Conservation (phyloP, 2,113 vertebrate genomes). For the Ptyas mucosa region DNA sequence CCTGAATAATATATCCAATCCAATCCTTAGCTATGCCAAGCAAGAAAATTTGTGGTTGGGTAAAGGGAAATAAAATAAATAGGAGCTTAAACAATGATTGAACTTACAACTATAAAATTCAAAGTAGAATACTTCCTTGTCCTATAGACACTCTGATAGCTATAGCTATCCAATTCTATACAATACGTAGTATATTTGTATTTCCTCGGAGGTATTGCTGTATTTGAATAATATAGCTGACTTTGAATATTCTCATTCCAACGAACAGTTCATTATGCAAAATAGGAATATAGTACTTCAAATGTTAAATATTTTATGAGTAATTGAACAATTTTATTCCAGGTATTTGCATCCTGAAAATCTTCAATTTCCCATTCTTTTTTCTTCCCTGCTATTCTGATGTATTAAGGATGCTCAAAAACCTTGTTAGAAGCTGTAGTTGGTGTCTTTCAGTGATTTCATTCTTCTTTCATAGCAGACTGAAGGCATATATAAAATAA, state of each 20-base stretch:
- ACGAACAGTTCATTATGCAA: background rate
- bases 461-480: background rate
- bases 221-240: background rate
- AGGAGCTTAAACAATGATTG: too few species aligned
- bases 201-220: background rate
- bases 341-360: background rate
- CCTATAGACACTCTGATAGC: too few species aligned
- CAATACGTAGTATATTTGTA: background rate
- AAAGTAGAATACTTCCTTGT: too few species aligned
- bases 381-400: background rate
- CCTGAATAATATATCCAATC: background rate
- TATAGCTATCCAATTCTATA: background rate
- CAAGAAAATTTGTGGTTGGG: too few species aligned
- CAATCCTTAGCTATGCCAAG: background rate
- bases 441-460: background rate
- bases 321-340: background rate
- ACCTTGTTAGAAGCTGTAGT: constrained; percentile 1
- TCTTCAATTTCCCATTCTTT: background rate
- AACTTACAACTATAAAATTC: too few species aligned
- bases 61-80: background rate
- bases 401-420: background rate
- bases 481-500: constrained; percentile 4
- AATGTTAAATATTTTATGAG: background rate
- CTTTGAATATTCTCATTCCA: background rate
- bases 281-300: background rate